These are phyloP conservation scores for Galendromus occidentalis DNA, from an alignment of 1,140 invertebrate species.

Conservation along the genomic window DNA sequence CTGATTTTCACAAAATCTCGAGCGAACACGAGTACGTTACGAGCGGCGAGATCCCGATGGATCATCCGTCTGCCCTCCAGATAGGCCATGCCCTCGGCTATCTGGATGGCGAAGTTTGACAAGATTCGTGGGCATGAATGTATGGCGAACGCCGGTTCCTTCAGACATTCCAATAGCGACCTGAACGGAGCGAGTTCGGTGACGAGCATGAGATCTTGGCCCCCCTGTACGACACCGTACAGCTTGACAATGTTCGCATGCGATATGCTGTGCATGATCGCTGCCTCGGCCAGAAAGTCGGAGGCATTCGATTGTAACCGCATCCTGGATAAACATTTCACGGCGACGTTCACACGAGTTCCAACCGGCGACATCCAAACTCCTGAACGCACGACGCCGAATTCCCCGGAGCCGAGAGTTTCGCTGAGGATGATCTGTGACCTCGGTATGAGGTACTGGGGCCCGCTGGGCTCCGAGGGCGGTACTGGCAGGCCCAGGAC, in stretches of 20 bases:
- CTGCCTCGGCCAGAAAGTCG: constrained; percentile 92
- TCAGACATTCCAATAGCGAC: constrained; percentile 82
- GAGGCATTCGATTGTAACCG: constrained; percentile 84
- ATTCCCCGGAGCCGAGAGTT: constrained; percentile 83
- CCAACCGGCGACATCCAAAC: constrained; percentile 86
- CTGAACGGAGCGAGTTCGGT: constrained; percentile 84
- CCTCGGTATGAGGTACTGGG: constrained; percentile 84
- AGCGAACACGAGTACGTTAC: constrained; percentile 86
- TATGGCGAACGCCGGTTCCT: constrained; percentile 61
- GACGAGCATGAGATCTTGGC: constrained; percentile 84
- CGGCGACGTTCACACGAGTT: constrained; percentile 82
- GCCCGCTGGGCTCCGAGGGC: background rate
- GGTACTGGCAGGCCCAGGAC: background rate
- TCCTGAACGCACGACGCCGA: constrained; percentile 90
- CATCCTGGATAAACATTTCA: constrained; percentile 83
- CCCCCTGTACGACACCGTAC: constrained; percentile 88
- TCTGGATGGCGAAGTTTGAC: constrained; percentile 78
- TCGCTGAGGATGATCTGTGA: constrained; percentile 84
- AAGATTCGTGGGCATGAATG: constrained; percentile 73
- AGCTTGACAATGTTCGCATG: constrained; percentile 86
- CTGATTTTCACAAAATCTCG: constrained; percentile 86
- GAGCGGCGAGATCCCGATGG: constrained; percentile 76
- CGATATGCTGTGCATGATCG: constrained; percentile 91
- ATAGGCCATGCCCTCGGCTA: constrained; percentile 90
- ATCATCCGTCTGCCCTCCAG: constrained; percentile 79